Evolutionary conservation across 2,113 vertebrate species (phyloP), one percentile per base, ranked within the genome.

Genomic region (Calyptommatus sinebrachiatus): DNA sequence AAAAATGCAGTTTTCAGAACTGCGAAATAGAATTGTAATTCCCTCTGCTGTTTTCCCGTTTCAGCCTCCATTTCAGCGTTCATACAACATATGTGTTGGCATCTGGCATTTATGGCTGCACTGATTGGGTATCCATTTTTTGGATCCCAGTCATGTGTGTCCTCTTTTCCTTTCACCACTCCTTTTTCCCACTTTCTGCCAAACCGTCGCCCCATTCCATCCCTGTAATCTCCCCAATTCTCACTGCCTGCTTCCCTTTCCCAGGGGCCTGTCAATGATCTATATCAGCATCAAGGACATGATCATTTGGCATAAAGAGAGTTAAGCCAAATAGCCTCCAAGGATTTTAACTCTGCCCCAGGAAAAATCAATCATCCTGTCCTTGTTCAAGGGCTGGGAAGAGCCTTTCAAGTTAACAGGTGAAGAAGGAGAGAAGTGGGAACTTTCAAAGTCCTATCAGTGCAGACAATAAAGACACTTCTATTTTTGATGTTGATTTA

Each of bases 281-380:
- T 73, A 8, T 26, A 0, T 81, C 81, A 78, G 84, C 35, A 70
- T 5, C 18, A 12, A 41, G 71, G 73, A 11, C 31, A 65, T 63
- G 81, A 16, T 0, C 20, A 1, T 18, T 2, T 6, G 24, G 69
- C 12, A 67, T 21, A 31, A 60, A 24, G 2, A 68, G 29, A 24
- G 60, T 76, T n/a, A 22, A 82, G 78, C 4, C 5, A 65, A 81
- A 46, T 74, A 1, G 20, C 73, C 78, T 66, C 28, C 2, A 16
- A 76, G 74, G 67, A 60, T n/a, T 48, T 71, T 1, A 22, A 9
- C 76, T 74, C 75, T 31, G 4, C 81, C 8, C 81, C 4, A 63
- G 48, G 60, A 69, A 31, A 82, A 79, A 87, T 82, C 6, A 69
- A 88, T 84, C 86, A 69, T 70, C 31, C 66, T 73, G 75, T 70